These are phyloP conservation scores for Oophaga pumilio DNA, from an alignment of 2,113 vertebrate species.

Conservation along the genomic window DNA sequence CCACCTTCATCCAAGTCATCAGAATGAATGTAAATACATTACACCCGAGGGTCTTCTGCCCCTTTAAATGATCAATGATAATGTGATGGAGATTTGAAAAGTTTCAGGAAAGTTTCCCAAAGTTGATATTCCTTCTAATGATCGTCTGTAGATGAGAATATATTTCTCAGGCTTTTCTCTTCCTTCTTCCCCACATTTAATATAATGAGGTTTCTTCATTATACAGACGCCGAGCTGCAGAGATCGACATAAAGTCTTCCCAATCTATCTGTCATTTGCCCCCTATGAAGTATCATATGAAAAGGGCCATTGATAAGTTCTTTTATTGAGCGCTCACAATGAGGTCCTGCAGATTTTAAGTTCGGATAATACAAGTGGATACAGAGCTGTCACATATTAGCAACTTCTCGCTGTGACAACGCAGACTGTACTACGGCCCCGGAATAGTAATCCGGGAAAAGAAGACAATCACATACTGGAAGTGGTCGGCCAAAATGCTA, in stretches of 20 bases:
- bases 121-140: neutral
- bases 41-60: neutral
- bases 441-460: constrained; percentile 48
- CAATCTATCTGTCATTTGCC: constrained; percentile 50
- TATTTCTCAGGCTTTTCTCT: neutral
- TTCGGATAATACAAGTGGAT: constrained; percentile 46
- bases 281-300: constrained; percentile 45
- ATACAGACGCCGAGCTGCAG: neutral
- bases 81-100: neutral
- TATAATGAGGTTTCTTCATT: constrained; percentile 51
- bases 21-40: neutral
- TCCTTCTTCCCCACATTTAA: constrained; percentile 2
- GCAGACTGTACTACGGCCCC: constrained; percentile 26
- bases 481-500: neutral
- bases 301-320: constrained; percentile 42
- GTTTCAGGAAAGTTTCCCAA: neutral
- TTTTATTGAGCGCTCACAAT: constrained; percentile 45
- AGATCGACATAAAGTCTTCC: constrained; percentile 23
- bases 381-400: constrained; percentile 48
- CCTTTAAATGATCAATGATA: neutral
- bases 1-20: too few species aligned
- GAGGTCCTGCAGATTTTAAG: constrained; percentile 47
- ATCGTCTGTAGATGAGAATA: neutral
- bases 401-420: constrained; percentile 55
- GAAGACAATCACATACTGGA: constrained; percentile 19